Percentiles rank a stretch among this genome's conserved stretches.
phyloP scores from a whole-genome alignment of 2,113 vertebrate species.

The Raja brachyura region DNA sequence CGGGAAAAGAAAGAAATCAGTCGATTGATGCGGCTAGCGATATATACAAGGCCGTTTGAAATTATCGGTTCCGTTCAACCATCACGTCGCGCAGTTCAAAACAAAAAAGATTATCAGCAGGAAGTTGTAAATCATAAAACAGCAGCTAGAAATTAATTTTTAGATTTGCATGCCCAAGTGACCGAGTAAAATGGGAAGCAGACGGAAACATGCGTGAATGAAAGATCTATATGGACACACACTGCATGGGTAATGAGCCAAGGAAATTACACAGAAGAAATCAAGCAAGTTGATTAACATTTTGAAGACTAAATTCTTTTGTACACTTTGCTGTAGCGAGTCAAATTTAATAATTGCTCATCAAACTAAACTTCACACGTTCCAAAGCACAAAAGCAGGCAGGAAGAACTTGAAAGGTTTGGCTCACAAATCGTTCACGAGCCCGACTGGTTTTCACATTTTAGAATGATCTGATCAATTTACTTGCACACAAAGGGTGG shows the following conservation, averaged over 20 bases:
- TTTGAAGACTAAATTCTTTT: slow-evolving; percentile 38
- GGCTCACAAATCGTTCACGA: not conserved
- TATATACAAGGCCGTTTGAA: not conserved
- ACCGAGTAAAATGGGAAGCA: slow-evolving; percentile 55
- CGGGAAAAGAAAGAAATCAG: not conserved
- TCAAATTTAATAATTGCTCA: slow-evolving; percentile 29
- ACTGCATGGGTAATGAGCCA: slow-evolving; percentile 49
- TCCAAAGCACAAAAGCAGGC: not conserved
- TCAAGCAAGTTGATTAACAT: slow-evolving; percentile 57
- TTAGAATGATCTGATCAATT: not conserved
- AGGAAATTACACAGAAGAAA: slow-evolving; percentile 54
- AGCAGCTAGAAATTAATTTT: slow-evolving; percentile 56
- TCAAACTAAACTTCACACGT: slow-evolving; percentile 1
- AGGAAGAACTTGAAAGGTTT: not conserved
- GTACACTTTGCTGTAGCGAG: not conserved
- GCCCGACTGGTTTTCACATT: not conserved
- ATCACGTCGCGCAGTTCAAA: not conserved
- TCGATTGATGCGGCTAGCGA: not conserved
- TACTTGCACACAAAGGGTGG: no score
- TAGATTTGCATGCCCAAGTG: slow-evolving; percentile 55
- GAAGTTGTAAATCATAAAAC: slow-evolving; percentile 46
- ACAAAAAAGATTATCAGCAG: not conserved
- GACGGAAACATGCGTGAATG: slow-evolving; percentile 55
- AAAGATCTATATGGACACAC: slow-evolving; percentile 42
- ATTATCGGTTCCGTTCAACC: slow-evolving; percentile 1